Evolutionary conservation across 2,113 vertebrate genomes (phyloP).

Genomic region (Hydrochoerus hydrochaeris): DNA sequence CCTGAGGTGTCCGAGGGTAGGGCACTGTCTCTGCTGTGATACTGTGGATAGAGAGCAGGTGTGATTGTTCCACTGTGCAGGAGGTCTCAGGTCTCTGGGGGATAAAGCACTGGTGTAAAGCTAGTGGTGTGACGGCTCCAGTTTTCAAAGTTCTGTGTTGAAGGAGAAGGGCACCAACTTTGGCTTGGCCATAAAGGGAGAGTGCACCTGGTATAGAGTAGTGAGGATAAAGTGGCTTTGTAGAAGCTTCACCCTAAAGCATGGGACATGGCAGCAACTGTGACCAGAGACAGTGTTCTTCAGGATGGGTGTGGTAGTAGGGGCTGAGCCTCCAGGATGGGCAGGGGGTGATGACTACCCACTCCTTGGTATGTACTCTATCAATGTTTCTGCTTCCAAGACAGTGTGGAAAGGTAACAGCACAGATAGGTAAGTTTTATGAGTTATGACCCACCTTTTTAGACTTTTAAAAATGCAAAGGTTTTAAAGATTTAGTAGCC

Average conservation of each 20-base stretch:
- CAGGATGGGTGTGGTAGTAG: too few relatives aligned
- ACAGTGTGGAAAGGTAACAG: background rate
- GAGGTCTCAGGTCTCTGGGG: background rate
- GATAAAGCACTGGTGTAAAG: background rate
- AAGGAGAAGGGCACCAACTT: too few relatives aligned
- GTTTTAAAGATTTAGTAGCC: constrained; percentile 73
- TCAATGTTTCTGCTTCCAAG: background rate
- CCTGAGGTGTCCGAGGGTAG: background rate
- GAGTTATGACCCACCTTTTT: constrained; percentile 15
- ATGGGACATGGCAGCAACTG: background rate
- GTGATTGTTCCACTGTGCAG: background rate
- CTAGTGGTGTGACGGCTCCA: background rate
- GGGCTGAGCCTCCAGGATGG: background rate
- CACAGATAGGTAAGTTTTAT: background rate
- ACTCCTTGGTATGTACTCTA: too few relatives aligned
- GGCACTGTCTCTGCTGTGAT: background rate
- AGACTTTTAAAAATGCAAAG: constrained; percentile 63
- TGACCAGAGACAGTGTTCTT: background rate
- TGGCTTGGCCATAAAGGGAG: background rate
- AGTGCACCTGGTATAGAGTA: background rate
- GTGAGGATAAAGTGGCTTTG: too few relatives aligned
- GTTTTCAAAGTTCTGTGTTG: background rate
- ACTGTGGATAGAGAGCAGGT: too few relatives aligned
- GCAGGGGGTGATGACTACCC: too few relatives aligned
- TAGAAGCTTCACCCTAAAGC: background rate